Evolutionary conservation across 2,113 vertebrate species (phyloP), one percentile per base, ranked within the genome.

Genomic region (Burhinus bistriatus): DNA sequence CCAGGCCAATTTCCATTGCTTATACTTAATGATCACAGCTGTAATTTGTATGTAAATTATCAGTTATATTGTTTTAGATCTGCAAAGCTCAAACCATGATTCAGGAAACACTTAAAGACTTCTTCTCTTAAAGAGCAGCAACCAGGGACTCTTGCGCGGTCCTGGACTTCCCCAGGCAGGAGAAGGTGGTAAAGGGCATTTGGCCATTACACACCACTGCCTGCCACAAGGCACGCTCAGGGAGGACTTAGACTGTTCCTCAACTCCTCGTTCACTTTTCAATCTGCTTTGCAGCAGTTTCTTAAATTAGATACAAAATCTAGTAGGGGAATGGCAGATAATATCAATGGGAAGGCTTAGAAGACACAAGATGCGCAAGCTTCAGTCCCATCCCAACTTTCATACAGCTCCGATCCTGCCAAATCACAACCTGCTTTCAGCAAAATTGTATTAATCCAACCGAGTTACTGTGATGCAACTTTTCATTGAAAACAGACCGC

Each of bases 21-120:
- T 95, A 92, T 89, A 84, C 85, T 88, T 97, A 97, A 96, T 87
- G 90, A 94, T 91, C 61, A 7, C 68, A 89, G 91, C 70, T 91
- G 91, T 68, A 94, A 97, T 97, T 95, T 97, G 78, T 68, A 97
- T 96, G 94, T 55, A 95, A 97, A 97, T 96, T 83, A 93, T 82
- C 89, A 65, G 85, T 54, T 84, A 90, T 91, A 95, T 71, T 13
- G 22, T 49, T 93, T 92, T 83, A 86, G 92, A 93, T 89, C 88
- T 78, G 51, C 79, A 78, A 87, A 87, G 80, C 47, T 87, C 85
- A 90, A 95, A 73, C 68, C 55, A n/a, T 12, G 45, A 38, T 13
- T 83, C 45, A 81, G 90, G 92, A 95, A 97, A 87, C 83, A 6
- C 42, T 93, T 83, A n/a, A 71, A 64, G 58, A 72, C 5, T 1